Percentiles rank a stretch among this genome's conserved stretches.
Evolutionary conservation across 2,113 vertebrate species (phyloP).

Genomic region (Neoarius graeffei): DNA sequence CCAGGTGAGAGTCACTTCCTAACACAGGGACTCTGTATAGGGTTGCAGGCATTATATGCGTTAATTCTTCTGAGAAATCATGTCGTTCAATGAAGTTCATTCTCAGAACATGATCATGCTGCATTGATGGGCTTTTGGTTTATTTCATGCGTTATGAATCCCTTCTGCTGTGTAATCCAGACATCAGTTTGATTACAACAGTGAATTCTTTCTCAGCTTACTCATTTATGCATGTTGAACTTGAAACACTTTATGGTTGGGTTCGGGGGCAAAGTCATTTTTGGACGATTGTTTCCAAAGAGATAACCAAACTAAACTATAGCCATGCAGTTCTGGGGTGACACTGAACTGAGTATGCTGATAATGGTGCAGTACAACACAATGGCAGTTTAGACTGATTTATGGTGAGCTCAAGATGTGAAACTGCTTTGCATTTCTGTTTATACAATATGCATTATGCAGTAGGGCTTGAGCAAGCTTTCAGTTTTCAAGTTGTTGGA

Average conservation of each 20-base stretch:
- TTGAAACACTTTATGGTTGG: not conserved
- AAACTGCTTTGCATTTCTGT: not conserved
- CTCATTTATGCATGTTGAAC: not conserved
- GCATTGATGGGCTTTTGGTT: not conserved
- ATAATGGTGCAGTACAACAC: conserved; percentile 14
- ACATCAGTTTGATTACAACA: not conserved
- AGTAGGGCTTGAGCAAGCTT: not conserved
- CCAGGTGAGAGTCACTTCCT: conserved; percentile 77
- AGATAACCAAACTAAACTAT: not conserved
- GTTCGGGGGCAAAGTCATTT: not conserved
- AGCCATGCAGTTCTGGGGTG: not conserved
- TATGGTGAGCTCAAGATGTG: not conserved
- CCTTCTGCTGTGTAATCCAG: not conserved
- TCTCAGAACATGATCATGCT: not conserved
- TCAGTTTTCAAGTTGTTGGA: not conserved
- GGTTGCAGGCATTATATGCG: not conserved
- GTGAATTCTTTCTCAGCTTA: not conserved
- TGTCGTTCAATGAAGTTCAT: no score
- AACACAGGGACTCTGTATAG: no score
- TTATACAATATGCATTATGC: no score
- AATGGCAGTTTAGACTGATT: not conserved
- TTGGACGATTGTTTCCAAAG: not conserved
- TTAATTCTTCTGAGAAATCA: not conserved
- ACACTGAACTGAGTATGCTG: not conserved
- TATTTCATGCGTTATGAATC: not conserved